These are phyloP conservation scores for Emydura subglobosa DNA, from an alignment of 2,113 vertebrate genomes.

Conservation along the genomic window DNA sequence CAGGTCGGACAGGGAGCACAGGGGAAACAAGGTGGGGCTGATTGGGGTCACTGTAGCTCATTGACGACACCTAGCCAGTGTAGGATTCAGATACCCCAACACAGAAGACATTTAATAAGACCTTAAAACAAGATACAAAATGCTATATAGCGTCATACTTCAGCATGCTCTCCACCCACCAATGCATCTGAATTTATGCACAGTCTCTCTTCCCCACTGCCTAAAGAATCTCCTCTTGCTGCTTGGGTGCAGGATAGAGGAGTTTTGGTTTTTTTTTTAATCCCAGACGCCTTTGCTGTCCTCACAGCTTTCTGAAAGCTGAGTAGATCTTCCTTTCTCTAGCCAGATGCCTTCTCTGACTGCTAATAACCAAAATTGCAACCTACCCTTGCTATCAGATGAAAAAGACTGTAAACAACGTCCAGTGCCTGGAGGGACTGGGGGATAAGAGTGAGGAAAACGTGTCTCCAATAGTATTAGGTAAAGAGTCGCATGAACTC, in stretches of 20 bases:
- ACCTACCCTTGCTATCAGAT: background rate
- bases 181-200: background rate
- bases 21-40: background rate
- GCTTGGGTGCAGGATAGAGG: background rate
- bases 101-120: background rate
- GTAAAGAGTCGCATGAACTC: background rate
- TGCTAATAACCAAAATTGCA: background rate
- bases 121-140: background rate
- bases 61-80: background rate
- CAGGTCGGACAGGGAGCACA: background rate
- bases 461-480: constrained; percentile 14
- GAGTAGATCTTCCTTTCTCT: background rate
- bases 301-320: background rate
- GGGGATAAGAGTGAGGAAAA: background rate
- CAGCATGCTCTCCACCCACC: background rate
- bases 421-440: background rate
- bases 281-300: background rate
- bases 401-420: constrained; percentile 31
- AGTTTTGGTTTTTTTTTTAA: background rate
- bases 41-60: background rate
- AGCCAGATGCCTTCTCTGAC: background rate
- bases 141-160: background rate
- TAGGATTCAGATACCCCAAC: background rate
- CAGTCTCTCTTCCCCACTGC: too few species aligned
- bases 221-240: background rate